Evolutionary conservation across 2,888 invertebrate species (phyloP).

Genomic region (Drosophila austrosaltans): DNA sequence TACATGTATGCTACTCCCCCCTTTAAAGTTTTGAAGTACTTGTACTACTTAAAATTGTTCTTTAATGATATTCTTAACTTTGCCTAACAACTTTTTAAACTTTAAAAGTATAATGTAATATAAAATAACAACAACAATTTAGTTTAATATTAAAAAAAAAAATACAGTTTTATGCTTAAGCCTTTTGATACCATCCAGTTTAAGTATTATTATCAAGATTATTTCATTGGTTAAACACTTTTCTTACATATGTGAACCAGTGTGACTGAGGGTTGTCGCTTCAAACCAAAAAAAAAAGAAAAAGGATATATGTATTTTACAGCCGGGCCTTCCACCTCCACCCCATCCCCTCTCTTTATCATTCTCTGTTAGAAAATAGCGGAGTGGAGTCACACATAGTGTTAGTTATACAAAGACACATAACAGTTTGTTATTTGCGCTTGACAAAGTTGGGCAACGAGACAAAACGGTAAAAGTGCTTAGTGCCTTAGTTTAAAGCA

Average conservation of each 20-base stretch:
- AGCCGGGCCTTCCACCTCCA: not conserved
- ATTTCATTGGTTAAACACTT: not conserved
- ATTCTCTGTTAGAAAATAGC: not conserved
- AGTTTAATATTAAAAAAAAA: too few relatives aligned
- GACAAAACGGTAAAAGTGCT: constrained; percentile 63
- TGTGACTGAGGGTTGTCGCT: not conserved
- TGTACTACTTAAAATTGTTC: too few relatives aligned
- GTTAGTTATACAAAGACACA: constrained; percentile 69
- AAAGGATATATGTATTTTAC: constrained; percentile 13
- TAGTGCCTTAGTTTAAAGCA: constrained; percentile 79
- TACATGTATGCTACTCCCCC: too few relatives aligned
- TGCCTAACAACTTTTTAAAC: too few relatives aligned
- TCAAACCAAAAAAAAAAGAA: not conserved
- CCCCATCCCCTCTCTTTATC: too few relatives aligned
- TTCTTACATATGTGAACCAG: not conserved
- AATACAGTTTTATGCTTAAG: too few relatives aligned
- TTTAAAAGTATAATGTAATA: too few relatives aligned
- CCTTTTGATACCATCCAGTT: too few relatives aligned
- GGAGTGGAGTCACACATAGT: constrained; percentile 47
- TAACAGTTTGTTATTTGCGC: constrained; percentile 79
- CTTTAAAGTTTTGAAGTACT: too few relatives aligned
- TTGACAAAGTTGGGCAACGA: constrained; percentile 75
- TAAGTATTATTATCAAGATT: too few relatives aligned
- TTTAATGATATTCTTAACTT: too few relatives aligned
- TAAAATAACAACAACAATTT: too few relatives aligned